Conservation (phyloP, 2,888 invertebrate genomes). For the Conistra vaccinii region DNA sequence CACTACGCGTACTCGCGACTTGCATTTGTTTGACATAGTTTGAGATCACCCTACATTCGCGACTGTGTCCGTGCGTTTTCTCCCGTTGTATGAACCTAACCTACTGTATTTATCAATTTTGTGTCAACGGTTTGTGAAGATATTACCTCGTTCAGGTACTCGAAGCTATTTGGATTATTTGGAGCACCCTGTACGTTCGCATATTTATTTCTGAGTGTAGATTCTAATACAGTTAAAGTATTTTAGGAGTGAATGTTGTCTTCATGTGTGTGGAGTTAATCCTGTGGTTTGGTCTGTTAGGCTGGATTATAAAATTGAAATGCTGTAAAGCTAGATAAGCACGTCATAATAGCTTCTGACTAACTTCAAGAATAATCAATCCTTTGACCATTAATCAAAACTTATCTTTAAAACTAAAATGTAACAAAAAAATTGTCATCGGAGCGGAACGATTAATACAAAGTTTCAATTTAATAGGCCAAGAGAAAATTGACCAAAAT, state of each 20-base stretch:
- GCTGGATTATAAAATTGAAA: not conserved
- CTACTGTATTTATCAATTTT: not conserved
- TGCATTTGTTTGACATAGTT: not conserved
- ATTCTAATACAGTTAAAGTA: constrained; percentile 9
- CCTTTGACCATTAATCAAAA: too few relatives aligned
- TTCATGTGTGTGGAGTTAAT: not conserved
- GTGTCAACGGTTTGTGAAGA: constrained; percentile 38
- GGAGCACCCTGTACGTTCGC: not conserved
- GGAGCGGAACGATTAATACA: not conserved
- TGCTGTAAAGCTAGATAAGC: too few relatives aligned
- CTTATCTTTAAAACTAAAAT: not conserved
- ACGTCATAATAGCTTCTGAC: not conserved
- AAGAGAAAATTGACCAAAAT: not conserved
- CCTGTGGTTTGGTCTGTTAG: not conserved
- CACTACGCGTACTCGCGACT: not conserved
- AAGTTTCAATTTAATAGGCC: not conserved
- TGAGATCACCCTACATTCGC: not conserved
- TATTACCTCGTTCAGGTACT: constrained; percentile 47
- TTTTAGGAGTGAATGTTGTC: not conserved
- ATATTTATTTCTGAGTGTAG: constrained; percentile 25
- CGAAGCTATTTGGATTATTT: constrained; percentile 47
- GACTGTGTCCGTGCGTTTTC: not conserved
- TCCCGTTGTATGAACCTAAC: not conserved
- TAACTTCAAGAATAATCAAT: not conserved
- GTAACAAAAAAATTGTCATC: not conserved